Percentiles rank a stretch among this genome's conserved stretches.
Evolutionary conservation across 2,113 vertebrate species (phyloP).

Genomic region (Stomatorhinus ivindoensis): DNA sequence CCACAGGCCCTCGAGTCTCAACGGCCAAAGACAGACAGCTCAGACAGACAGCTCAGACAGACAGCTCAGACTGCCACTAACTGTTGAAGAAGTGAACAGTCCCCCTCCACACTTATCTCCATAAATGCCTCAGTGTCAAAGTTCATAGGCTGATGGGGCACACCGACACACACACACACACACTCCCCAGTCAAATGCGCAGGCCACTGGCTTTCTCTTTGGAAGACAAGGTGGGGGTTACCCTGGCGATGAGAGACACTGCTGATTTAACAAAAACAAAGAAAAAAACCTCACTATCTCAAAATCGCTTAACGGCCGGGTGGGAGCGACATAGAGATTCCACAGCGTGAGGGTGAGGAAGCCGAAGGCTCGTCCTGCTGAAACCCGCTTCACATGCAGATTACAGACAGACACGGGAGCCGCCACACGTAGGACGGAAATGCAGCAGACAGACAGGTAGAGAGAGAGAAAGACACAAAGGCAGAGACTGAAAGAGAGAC

Average conservation of each 20-base stretch:
- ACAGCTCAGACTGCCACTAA: conserved; percentile 31
- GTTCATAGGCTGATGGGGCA: conserved; percentile 41
- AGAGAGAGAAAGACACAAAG: background rate
- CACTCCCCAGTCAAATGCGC: background rate
- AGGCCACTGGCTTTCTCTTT: background rate
- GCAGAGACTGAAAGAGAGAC: background rate
- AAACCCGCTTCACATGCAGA: conserved; percentile 27
- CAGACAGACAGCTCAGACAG: conserved; percentile 29
- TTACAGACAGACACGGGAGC: conserved; percentile 9
- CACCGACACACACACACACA: background rate
- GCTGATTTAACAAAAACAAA: conserved; percentile 31
- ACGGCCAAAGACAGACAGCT: conserved; percentile 20
- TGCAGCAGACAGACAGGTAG: background rate
- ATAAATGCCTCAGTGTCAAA: conserved; percentile 48
- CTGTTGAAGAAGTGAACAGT: conserved; percentile 41
- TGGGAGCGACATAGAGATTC: conserved; percentile 12
- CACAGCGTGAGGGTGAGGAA: conserved; percentile 32
- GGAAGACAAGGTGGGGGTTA: background rate
- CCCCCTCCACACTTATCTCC: conserved; percentile 50
- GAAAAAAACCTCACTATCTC: background rate
- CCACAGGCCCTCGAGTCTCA: conserved; percentile 9
- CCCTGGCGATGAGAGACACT: conserved; percentile 9
- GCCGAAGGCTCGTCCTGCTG: conserved; percentile 44
- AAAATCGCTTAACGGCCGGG: conserved; percentile 14
- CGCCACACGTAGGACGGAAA: background rate